Evolutionary conservation across 2,888 invertebrate species (phyloP).

Genomic region (Lomographa bimaculata): DNA sequence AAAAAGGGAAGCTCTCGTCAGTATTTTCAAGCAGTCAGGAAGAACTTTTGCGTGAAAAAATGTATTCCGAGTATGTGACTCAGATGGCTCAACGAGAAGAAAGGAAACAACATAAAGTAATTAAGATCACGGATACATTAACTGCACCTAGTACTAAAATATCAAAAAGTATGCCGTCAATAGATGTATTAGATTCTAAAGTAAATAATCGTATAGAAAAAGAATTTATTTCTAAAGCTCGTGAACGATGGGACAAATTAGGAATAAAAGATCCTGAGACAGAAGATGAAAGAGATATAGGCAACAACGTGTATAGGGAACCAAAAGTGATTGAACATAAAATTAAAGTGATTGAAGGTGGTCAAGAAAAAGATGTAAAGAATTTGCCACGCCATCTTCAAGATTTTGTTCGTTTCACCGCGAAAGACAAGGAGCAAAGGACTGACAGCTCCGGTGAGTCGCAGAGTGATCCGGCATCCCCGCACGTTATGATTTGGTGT

Average conservation of each 20-base stretch:
- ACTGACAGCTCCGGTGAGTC: constrained; percentile 80
- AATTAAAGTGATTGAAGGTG: constrained; percentile 87
- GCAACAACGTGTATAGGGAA: constrained; percentile 60
- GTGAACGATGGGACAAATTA: constrained; percentile 87
- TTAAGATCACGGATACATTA: constrained; percentile 87
- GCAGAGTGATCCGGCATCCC: constrained; percentile 61
- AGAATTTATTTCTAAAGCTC: constrained; percentile 91
- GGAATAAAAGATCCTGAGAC: constrained; percentile 87
- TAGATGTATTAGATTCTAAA: constrained; percentile 63
- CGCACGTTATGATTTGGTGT: constrained; percentile 79
- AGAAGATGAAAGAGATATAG: constrained; percentile 80
- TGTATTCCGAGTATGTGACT: constrained; percentile 93
- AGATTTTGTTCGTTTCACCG: constrained; percentile 88
- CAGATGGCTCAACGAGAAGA: constrained; percentile 91
- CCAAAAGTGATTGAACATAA: constrained; percentile 75
- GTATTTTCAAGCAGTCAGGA: constrained; percentile 86
- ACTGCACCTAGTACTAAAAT: constrained; percentile 44
- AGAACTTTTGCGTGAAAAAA: constrained; percentile 89
- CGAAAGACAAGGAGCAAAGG: constrained; percentile 78
- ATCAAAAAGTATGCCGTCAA: constrained; percentile 66
- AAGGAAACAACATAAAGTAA: constrained; percentile 90
- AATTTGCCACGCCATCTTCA: constrained; percentile 90
- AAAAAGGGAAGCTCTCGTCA: constrained; percentile 56
- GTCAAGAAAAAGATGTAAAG: constrained; percentile 83
- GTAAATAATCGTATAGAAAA: constrained; percentile 85